Evolutionary conservation across 1,140 invertebrate genomes (phyloP).

Genomic region (Lordiphosa stackelbergi): DNA sequence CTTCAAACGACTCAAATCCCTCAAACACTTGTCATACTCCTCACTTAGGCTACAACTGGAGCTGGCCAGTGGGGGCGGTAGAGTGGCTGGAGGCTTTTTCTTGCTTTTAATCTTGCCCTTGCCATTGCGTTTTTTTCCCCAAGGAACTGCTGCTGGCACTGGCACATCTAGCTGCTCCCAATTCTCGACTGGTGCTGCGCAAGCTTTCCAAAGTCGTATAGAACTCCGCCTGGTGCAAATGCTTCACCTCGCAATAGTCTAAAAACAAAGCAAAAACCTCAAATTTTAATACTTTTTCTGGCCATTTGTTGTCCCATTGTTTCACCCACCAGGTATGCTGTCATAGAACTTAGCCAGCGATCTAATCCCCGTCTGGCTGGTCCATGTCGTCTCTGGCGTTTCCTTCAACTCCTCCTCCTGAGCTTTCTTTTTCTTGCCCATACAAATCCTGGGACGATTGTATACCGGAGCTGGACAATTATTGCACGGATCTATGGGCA

Average conservation of each 20-base stretch:
- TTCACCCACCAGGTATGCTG: constrained; percentile 67
- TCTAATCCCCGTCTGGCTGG: constrained; percentile 54
- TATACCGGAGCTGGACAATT: constrained; percentile 74
- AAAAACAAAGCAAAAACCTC: not conserved
- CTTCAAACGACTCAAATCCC: constrained; percentile 45
- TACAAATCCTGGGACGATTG: constrained; percentile 64
- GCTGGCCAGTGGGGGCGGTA: constrained; percentile 8
- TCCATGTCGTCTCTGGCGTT: constrained; percentile 25
- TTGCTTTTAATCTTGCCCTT: constrained; percentile 44
- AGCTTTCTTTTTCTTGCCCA: constrained; percentile 41
- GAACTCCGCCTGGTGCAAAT: constrained; percentile 68
- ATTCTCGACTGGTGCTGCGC: constrained; percentile 59
- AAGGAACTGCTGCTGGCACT: constrained; percentile 34
- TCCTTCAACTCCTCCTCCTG: constrained; percentile 4
- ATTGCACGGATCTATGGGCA: constrained; percentile 73
- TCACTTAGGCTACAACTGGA: constrained; percentile 43
- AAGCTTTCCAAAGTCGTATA: constrained; percentile 65
- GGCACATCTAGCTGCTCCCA: constrained; percentile 37
- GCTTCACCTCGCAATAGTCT: constrained; percentile 75
- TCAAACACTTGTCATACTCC: constrained; percentile 54
- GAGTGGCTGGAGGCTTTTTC: constrained; percentile 30
- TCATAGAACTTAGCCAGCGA: constrained; percentile 73
- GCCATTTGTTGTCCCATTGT: constrained; percentile 1
- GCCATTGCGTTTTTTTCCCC: constrained; percentile 42
- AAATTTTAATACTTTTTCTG: not conserved